Percentiles rank a stretch among this genome's conserved stretches.
phyloP scores from a whole-genome alignment of 2,888 invertebrate species.

The Catocala fraxini region DNA sequence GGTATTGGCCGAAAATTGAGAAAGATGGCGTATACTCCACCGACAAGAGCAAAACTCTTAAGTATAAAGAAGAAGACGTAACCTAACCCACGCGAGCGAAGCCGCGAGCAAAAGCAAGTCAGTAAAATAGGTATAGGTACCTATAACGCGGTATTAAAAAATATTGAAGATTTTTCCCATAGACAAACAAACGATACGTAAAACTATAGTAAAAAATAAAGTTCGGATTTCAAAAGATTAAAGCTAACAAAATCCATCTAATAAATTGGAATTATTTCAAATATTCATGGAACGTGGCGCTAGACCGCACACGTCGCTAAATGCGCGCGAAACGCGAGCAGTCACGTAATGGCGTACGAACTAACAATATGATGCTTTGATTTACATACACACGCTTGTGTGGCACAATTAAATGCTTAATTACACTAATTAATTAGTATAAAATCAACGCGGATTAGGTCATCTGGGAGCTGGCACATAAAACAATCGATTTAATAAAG shows the following conservation, averaged over 20 bases:
- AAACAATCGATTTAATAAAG: no score
- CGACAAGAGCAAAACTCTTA: no score
- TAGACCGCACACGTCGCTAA: constrained; percentile 75
- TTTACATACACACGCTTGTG: constrained; percentile 14
- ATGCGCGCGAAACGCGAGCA: constrained; percentile 62
- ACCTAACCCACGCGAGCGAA: no score
- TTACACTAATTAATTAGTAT: not conserved
- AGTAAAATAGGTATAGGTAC: no score
- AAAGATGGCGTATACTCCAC: no score
- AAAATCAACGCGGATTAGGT: no score
- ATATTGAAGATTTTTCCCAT: no score
- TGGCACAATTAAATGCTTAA: constrained; percentile 9
- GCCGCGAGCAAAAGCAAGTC: no score
- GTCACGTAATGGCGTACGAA: constrained; percentile 57
- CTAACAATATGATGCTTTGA: constrained; percentile 6
- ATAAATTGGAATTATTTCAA: constrained; percentile 60
- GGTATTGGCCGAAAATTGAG: no score
- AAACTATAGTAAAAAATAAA: not conserved
- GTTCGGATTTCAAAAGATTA: not conserved
- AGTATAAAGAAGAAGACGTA: no score
- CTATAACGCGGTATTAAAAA: no score
- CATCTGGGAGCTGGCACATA: no score
- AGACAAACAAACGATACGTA: not conserved
- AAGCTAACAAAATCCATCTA: constrained; percentile 10
- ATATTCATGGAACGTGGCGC: constrained; percentile 57